Base-by-base conservation (phyloP, 2,888 invertebrate species). In the Caenorhabditis becei region DNA sequence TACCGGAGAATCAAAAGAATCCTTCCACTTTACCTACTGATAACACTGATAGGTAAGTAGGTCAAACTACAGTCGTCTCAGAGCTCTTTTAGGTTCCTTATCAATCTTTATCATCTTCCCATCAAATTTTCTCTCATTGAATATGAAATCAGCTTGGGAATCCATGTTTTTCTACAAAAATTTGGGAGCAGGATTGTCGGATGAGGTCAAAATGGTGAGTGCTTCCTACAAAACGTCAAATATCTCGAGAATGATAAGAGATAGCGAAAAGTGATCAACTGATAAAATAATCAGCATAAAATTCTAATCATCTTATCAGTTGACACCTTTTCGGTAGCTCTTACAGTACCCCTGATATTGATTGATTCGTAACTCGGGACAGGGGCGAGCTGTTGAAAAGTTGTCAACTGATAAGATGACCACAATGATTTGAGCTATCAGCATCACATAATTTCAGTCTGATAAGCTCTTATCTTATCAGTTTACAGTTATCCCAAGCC, bases 1-100 rank as follows among this genome's bases (percentile, higher is more conserved):
- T 74, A 63, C 14, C 24, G 69, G 41, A 41, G 83, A 18, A 41
- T 71, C 41, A 83, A 83, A 59, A 37, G 83, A 23, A 83, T 83
- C 18, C 23, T 83, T 51, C 83, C 83, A 1, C 37, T 80, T 7
- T 83, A 83, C 61, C 16, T 63, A 2, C 18, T 70, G 1, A 28
- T 81, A 20, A 70, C 74, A n/a, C 26, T 77, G 0, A 35, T 63
- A 18, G 47, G 47, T 47, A 7, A 47, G 16, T 56, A 7, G 10
- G 1, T 32, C 23, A 10, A n/a, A 24, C 14, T 32, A n/a, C n/a
- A n/a, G n/a, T n/a, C n/a, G n/a, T 32, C 18, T 32, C 26, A 32
- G 35, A 16, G 7, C n/a, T n/a, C 18, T 47, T 32, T 37, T 44
- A 70, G 59, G 61, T 35, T 23, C 14, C 23, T 7, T 61, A 14